Base-by-base conservation (phyloP, 2,888 invertebrate genomes). In the Phymatocera aterrima region DNA sequence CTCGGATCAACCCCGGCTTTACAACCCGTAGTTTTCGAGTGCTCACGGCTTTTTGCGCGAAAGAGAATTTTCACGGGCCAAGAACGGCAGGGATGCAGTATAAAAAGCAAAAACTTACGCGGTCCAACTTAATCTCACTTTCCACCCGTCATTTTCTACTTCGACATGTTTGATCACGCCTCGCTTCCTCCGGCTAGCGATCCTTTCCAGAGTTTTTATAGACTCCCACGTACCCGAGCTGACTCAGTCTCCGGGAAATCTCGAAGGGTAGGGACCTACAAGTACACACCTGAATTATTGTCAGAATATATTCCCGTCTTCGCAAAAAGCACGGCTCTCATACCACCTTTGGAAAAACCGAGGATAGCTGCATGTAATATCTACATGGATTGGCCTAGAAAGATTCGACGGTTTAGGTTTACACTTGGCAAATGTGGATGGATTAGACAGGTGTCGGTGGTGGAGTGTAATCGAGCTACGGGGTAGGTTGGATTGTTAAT, bases 301-400 rank as follows among this genome's bases (percentile, higher is more conserved):
- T 28, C 12, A 3, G 28, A 57, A 57, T 57, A 28, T 21, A 57
- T 57, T 57, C 28, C 24, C 10, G 28, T 3, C 5, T 15, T 15
- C 24, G 28, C 12, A 57, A n/a, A 57, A 28, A 57, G 15, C 15
- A 57, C 12, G 8, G 3, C 5, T 57, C 15, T 5, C 40, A 8
- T 40, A 8, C 8, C 15, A n/a, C n/a, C n/a, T n/a, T 15, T 10
- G 24, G 15, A 12, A 28, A 57, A 12, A 57, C 1, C 10, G 4
- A 10, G 51, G 28, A 57, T n/a, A n/a, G n/a, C n/a, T n/a, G n/a
- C n/a, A n/a, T n/a, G n/a, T n/a, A n/a, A n/a, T n/a, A n/a, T n/a
- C n/a, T n/a, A n/a, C n/a, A n/a, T n/a, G n/a, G n/a, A n/a, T n/a
- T 64, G 61, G 37, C 37, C 61, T 37, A 64, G 61, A 64, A 64